phyloP scores from a whole-genome alignment of 92 coral and sea anemone species.

The Umimayanthus kanabou region DNA sequence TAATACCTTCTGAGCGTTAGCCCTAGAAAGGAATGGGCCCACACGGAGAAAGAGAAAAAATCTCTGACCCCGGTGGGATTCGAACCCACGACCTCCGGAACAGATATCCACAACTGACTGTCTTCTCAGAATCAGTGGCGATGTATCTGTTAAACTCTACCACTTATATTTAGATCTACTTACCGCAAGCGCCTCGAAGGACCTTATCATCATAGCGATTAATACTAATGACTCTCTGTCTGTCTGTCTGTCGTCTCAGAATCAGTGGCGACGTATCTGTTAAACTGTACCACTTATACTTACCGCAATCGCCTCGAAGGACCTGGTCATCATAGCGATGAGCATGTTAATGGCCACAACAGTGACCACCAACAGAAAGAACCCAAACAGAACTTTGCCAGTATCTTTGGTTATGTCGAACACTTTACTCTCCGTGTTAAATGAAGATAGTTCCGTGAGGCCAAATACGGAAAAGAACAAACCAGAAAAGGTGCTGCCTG shows the following conservation, averaged over 20 bases:
- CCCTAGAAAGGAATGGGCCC: no score
- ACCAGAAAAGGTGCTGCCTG: constrained; percentile 45
- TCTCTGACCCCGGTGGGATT: no score
- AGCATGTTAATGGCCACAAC: constrained; percentile 89
- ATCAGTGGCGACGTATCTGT: no score
- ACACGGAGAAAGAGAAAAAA: no score
- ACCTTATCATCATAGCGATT: constrained; percentile 85
- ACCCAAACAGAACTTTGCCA: constrained; percentile 69
- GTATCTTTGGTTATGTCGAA: constrained; percentile 74
- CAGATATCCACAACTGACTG: no score
- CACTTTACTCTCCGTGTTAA: constrained; percentile 61
- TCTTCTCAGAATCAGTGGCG: no score
- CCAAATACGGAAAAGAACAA: constrained; percentile 88
- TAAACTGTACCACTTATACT: constrained; percentile 2
- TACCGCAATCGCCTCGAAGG: constrained; percentile 87
- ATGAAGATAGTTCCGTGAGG: constrained; percentile 66
- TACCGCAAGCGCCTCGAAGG: constrained; percentile 78
- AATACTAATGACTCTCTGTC: neutral
- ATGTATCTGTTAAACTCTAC: no score
- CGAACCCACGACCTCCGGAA: no score
- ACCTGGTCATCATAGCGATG: constrained; percentile 86
- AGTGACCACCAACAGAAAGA: constrained; percentile 70
- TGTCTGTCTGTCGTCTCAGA: no score
- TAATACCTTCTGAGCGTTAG: no score
- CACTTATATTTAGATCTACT: no score